Base-by-base conservation (phyloP, 2,888 invertebrate genomes). In the Sphinx pinastri region DNA sequence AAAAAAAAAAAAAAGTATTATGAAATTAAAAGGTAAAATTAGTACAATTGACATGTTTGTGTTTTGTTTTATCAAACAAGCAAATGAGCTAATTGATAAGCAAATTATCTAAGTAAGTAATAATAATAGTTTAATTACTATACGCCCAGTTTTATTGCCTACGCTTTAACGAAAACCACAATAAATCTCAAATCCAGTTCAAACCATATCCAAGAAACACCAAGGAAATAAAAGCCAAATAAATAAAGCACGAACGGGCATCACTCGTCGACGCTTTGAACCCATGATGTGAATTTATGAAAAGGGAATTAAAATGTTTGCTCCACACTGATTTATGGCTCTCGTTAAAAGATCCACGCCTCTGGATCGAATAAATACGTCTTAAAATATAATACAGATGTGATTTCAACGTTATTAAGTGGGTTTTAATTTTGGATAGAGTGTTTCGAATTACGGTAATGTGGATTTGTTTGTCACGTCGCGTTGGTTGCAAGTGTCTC, bases 321-420 rank as follows among this genome's bases (percentile, higher is more conserved):
- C 63, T 63, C 63, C 63, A 19, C 16, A 63, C 63, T 63, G 63
- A 63, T 63, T 63, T 63, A 63, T 63, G 63, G 49, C 12, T 19
- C 63, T 63, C 63, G 63, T 63, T 63, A 63, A 63, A 63, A 63
- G 63, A 63, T 63, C 63, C 63, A 63, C 63, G 63, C 63, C 63
- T 63, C 63, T 63, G 63, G 63, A 63, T 49, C 19, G 49, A 63
- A 63, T 63, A 63, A 63, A 63, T 63, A 63, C 47, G 63, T 63
- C 49, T 63, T 63, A 63, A 63, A 63, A 63, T 63, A 63, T 63
- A 63, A 63, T 63, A 63, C 63, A 63, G 63, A 63, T 63, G 63
- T 63, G 63, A 49, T 49, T 63, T 19, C 19, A 47, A 19, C 49
- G 63, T 63, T 63, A 63, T 63, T 49, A 47, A 63, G 63, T 19